A percentile compares a stretch with the other conserved stretches of the same genome.
Evolutionary conservation across 2,888 invertebrate species (phyloP).

Genomic region (Shargacucullia verbasci): DNA sequence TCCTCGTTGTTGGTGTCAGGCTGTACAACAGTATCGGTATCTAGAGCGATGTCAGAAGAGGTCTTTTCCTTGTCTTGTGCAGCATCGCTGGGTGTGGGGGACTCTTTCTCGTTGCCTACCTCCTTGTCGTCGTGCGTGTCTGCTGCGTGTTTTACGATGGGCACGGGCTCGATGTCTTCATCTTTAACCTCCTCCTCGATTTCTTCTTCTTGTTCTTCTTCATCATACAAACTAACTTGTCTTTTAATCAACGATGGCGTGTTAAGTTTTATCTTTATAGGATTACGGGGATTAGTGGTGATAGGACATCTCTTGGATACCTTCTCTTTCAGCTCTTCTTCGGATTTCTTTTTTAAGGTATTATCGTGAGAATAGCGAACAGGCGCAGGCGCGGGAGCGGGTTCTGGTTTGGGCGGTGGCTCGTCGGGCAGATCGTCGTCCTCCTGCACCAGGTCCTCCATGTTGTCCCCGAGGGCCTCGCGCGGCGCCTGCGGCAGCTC

Average conservation of each 20-base stretch:
- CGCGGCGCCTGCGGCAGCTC: constrained; percentile 46
- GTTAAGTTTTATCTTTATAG: constrained; percentile 82
- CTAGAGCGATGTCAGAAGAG: background rate
- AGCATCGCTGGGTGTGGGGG: background rate
- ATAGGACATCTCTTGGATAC: constrained; percentile 80
- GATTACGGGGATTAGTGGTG: constrained; percentile 77
- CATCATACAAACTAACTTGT: constrained; percentile 87
- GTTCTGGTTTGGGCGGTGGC: too few relatives aligned
- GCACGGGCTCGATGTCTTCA: constrained; percentile 55
- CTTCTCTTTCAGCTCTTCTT: constrained; percentile 77
- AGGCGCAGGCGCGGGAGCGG: constrained; percentile 2
- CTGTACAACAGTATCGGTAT: background rate
- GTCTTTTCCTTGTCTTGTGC: background rate
- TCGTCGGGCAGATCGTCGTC: constrained; percentile 36
- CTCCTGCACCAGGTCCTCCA: constrained; percentile 55
- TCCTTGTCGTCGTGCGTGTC: background rate
- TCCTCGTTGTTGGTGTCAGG: background rate
- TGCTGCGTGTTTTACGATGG: background rate
- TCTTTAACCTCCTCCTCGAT: constrained; percentile 28
- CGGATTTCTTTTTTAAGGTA: constrained; percentile 61
- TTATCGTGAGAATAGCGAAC: constrained; percentile 12
- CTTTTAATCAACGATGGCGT: constrained; percentile 86
- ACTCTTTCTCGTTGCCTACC: background rate
- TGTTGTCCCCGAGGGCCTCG: constrained; percentile 37
- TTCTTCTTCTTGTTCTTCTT: constrained; percentile 67